Conservation (phyloP, 53 echinoderm and acorn worm genomes). For the Henricia sp. region DNA sequence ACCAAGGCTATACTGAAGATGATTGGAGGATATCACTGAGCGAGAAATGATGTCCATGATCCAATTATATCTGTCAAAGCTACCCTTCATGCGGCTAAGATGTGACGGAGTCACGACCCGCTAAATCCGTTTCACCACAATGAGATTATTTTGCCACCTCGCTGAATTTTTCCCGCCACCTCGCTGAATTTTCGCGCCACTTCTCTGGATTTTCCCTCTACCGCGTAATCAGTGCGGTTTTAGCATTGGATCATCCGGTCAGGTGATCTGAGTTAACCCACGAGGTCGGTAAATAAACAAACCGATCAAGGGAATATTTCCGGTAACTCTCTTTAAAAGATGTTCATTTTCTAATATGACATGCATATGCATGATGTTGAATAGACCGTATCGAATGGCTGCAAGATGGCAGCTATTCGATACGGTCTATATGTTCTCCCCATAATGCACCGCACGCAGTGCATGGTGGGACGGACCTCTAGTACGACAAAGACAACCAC, state of each 20-base stretch:
- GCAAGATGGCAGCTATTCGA: too few relatives aligned
- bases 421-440: too few relatives aligned
- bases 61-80: conserved; percentile 19
- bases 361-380: too few relatives aligned
- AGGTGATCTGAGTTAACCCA: neutral
- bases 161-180: too few relatives aligned
- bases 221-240: conserved; percentile 25
- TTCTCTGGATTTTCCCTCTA: neutral
- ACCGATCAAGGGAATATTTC: too few relatives aligned
- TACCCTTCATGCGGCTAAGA: neutral
- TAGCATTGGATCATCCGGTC: conserved; percentile 31
- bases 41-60: neutral
- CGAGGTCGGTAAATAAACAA: neutral
- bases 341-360: too few relatives aligned
- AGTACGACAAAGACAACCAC: too few relatives aligned
- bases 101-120: conserved; percentile 20
- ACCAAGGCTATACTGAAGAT: neutral
- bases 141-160: conserved; percentile 13
- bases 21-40: neutral
- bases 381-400: too few relatives aligned
- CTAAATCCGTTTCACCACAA: conserved; percentile 35
- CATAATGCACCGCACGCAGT: too few relatives aligned
- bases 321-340: too few relatives aligned
- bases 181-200: too few relatives aligned
- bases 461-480: too few relatives aligned